These are phyloP conservation scores for Nomada lathburiana DNA, from an alignment of 2,888 invertebrate species.

Conservation along the genomic window DNA sequence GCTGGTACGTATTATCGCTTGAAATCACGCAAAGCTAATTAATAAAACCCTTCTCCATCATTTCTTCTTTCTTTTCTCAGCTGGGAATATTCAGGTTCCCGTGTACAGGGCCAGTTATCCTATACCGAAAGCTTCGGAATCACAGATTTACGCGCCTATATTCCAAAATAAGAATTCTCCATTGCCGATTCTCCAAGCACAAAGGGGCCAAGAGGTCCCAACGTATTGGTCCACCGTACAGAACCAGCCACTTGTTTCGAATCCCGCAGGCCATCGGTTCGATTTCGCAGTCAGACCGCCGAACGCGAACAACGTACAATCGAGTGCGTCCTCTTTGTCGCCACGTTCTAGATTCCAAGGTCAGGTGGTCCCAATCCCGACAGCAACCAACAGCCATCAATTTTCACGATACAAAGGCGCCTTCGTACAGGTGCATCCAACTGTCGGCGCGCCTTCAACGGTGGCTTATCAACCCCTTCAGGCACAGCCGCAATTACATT, in stretches of 20 bases:
- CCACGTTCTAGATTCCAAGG: slow-evolving; percentile 62
- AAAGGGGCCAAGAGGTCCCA: slow-evolving; percentile 60
- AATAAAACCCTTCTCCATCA: too few relatives aligned
- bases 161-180: slow-evolving; percentile 62
- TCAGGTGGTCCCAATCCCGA: slow-evolving; percentile 72
- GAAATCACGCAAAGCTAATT: background rate
- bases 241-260: slow-evolving; percentile 71
- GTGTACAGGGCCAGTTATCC: slow-evolving; percentile 56
- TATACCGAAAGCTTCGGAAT: slow-evolving; percentile 21
- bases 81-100: slow-evolving; percentile 51
- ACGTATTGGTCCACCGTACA: slow-evolving; percentile 66
- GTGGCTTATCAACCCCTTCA: slow-evolving; percentile 76
- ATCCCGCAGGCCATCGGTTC: slow-evolving; percentile 64
- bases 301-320: slow-evolving; percentile 47
- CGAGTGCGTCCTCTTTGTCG: slow-evolving; percentile 62
- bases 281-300: slow-evolving; percentile 35
- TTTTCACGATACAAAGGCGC: slow-evolving; percentile 75
- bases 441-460: slow-evolving; percentile 40
- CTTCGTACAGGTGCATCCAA: slow-evolving; percentile 56
- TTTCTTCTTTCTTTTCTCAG: background rate
- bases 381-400: slow-evolving; percentile 64
- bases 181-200: slow-evolving; percentile 69
- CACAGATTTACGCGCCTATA: slow-evolving; percentile 42
- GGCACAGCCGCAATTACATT: slow-evolving; percentile 79
- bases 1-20: background rate